Evolutionary conservation across 2,888 invertebrate genomes (phyloP).

Genomic region (Drosophila paramelanica): DNA sequence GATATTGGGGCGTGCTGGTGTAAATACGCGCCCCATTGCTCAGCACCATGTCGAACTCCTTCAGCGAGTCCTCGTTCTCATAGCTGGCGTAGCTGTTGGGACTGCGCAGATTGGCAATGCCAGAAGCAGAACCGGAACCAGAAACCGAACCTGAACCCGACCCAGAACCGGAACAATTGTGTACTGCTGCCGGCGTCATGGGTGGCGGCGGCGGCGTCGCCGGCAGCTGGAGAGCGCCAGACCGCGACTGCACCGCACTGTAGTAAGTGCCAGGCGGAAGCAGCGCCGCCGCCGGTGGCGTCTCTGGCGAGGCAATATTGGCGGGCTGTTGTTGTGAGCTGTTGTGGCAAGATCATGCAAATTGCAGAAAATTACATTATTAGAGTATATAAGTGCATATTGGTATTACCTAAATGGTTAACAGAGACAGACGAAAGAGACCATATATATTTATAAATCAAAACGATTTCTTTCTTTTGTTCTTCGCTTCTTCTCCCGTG

Average conservation of each 20-base stretch:
- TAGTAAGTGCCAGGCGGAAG: conserved; percentile 55
- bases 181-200: conserved; percentile 52
- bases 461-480: too few relatives aligned
- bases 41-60: conserved; percentile 82
- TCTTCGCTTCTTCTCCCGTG: too few relatives aligned
- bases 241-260: conserved; percentile 50
- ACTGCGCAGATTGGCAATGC: conserved; percentile 74
- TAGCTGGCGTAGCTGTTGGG: conserved; percentile 84
- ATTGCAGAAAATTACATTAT: not conserved
- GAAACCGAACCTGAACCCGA: conserved; percentile 19
- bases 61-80: conserved; percentile 85
- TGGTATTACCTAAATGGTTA: too few relatives aligned
- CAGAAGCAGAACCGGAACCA: conserved; percentile 35
- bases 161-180: conserved; percentile 46
- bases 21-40: conserved; percentile 50
- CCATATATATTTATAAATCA: too few relatives aligned
- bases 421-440: too few relatives aligned
- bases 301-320: conserved; percentile 69
- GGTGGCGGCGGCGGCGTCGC: conserved; percentile 62
- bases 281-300: conserved; percentile 50
- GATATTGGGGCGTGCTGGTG: conserved; percentile 77
- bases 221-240: conserved; percentile 53
- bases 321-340: conserved; percentile 66
- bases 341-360: conserved; percentile 9
- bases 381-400: not conserved